A percentile compares a stretch with the other conserved stretches of the same genome.
Conservation (phyloP, 1,140 invertebrate species). For the Euura lappo region DNA sequence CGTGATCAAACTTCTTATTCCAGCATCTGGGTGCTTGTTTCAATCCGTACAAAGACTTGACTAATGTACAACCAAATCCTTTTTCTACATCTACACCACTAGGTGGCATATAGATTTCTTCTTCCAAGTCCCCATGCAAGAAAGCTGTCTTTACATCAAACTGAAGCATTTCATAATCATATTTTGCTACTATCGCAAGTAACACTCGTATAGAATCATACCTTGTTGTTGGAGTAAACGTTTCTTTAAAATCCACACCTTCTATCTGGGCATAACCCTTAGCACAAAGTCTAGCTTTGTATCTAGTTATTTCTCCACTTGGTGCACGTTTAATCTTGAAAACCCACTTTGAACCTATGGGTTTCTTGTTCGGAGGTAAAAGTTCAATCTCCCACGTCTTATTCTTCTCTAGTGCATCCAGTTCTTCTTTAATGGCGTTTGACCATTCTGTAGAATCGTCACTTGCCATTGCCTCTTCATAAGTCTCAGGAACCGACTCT, state of each 20-base stretch:
- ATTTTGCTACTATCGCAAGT: slow-evolving; percentile 32
- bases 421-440: slow-evolving; percentile 26
- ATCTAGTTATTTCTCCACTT: slow-evolving; percentile 20
- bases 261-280: slow-evolving; percentile 35
- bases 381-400: slow-evolving; percentile 43
- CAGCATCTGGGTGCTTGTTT: slow-evolving; percentile 9
- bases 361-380: slow-evolving; percentile 31
- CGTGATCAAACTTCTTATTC: slow-evolving; percentile 10
- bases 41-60: slow-evolving; percentile 16
- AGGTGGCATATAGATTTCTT: slow-evolving; percentile 36
- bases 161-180: slow-evolving; percentile 34
- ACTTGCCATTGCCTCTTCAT: slow-evolving; percentile 16
- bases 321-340: slow-evolving; percentile 42
- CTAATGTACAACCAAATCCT: slow-evolving; percentile 12
- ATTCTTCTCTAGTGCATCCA: slow-evolving; percentile 26
- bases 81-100: slow-evolving; percentile 13
- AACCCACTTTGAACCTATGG: slow-evolving; percentile 49
- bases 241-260: slow-evolving; percentile 36
- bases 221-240: slow-evolving; percentile 30
- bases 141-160: slow-evolving; percentile 44
- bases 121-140: slow-evolving; percentile 31
- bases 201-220: slow-evolving; percentile 33
- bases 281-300: slow-evolving; percentile 41
- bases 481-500: neutral
- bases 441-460: slow-evolving; percentile 20